Percentiles rank a stretch among this genome's conserved stretches.
phyloP scores from a whole-genome alignment of 2,113 vertebrate species.

The Melanostigma gelatinosum region DNA sequence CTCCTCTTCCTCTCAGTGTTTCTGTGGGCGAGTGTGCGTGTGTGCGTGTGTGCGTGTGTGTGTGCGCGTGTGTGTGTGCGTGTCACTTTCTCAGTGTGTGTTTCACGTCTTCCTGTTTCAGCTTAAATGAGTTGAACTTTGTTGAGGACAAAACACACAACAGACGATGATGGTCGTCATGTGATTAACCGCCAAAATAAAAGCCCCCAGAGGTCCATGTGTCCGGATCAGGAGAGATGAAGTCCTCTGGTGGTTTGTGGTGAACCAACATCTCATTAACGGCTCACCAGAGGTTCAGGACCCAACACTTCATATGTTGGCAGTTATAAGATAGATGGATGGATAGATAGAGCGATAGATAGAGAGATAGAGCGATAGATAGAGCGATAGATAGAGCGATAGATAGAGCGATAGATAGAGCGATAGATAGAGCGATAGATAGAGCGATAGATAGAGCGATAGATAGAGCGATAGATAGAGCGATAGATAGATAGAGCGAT shows the following conservation, averaged over 20 bases:
- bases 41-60: not conserved
- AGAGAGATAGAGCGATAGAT: no score
- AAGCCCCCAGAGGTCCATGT: not conserved
- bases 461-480: no score
- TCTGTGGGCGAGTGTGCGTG: not conserved
- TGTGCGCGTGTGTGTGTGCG: not conserved
- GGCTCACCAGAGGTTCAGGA: not conserved
- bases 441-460: no score
- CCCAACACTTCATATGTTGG: not conserved
- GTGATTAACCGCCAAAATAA: constrained; percentile 21
- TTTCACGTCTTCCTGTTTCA: not conserved
- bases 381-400: no score
- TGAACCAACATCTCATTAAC: constrained; percentile 29
- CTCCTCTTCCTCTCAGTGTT: not conserved
- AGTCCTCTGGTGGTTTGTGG: constrained; percentile 39
- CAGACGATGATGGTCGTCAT: not conserved
- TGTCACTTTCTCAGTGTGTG: not conserved
- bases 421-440: no score
- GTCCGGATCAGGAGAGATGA: not conserved
- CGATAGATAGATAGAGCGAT: no score
- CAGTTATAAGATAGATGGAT: no score
- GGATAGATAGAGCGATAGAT: no score
- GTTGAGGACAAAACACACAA: not conserved
- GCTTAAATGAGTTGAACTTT: not conserved
- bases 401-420: no score